A percentile compares a stretch with the other conserved stretches of the same genome.
Evolutionary conservation across 2,113 vertebrate genomes (phyloP).

Genomic region (western clawed frog (Xenopus tropicalis)): DNA sequence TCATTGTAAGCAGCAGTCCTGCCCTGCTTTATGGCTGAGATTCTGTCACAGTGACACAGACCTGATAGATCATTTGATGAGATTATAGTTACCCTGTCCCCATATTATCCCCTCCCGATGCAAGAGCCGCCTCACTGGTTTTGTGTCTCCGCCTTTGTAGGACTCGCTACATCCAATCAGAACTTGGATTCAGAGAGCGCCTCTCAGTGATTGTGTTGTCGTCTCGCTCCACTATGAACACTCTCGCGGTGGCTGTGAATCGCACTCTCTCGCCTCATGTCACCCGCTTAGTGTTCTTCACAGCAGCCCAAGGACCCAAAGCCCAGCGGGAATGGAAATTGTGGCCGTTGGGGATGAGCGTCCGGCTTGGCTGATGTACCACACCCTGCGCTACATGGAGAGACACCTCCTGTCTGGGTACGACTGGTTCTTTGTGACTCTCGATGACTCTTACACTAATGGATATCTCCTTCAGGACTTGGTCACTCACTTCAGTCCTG

Average conservation of each 20-base stretch:
- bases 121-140: no score
- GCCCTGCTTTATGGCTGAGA: no score
- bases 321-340: constrained; percentile 84
- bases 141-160: constrained; percentile 56
- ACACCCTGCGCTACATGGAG: constrained; percentile 86
- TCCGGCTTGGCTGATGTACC: constrained; percentile 96
- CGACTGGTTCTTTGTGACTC: constrained; percentile 94
- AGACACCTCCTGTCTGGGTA: constrained; percentile 84
- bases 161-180: constrained; percentile 94
- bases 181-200: constrained; percentile 90
- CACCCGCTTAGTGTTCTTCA: constrained; percentile 86
- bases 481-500: constrained; percentile 83
- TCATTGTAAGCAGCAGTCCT: no score
- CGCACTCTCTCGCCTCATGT: constrained; percentile 89
- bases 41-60: no score
- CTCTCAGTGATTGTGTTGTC: constrained; percentile 87
- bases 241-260: constrained; percentile 89
- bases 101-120: no score
- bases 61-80: no score
- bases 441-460: constrained; percentile 90
- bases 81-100: no score
- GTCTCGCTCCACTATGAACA: constrained; percentile 82
- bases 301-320: constrained; percentile 83
- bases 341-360: constrained; percentile 89
- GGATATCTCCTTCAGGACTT: constrained; percentile 81